phyloP scores from a whole-genome alignment of 1,140 invertebrate genomes.

The Ooceraea biroi region DNA sequence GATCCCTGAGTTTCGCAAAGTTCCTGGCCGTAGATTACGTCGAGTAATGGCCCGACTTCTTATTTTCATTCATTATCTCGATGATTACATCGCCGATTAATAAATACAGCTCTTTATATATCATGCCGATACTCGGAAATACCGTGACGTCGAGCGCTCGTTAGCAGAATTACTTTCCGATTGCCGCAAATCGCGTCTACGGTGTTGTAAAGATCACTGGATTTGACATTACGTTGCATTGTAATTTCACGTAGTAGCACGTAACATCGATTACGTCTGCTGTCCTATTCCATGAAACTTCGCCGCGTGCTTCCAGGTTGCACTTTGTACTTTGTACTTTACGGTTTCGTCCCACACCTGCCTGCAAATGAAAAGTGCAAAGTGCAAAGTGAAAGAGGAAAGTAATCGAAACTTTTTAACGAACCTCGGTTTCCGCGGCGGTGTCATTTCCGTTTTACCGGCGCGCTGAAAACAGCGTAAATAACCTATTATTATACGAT shows the following conservation, averaged over 20 bases:
- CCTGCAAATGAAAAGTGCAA: slow-evolving; percentile 24
- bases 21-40: slow-evolving; percentile 56
- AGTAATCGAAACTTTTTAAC: slow-evolving; percentile 50
- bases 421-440: not conserved
- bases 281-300: not conserved
- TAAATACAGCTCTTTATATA: slow-evolving; percentile 19
- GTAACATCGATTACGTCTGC: slow-evolving; percentile 5
- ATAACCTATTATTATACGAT: too few relatives aligned
- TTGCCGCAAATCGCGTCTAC: slow-evolving; percentile 21
- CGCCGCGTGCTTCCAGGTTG: not conserved
- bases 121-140: not conserved
- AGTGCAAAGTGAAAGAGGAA: slow-evolving; percentile 1
- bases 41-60: slow-evolving; percentile 42
- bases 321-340: slow-evolving; percentile 14
- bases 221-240: slow-evolving; percentile 21
- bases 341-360: not conserved
- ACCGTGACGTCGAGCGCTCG: not conserved
- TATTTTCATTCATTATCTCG: slow-evolving; percentile 47
- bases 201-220: slow-evolving; percentile 26
- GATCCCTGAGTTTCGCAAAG: slow-evolving; percentile 37
- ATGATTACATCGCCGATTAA: slow-evolving; percentile 49
- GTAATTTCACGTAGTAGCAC: slow-evolving; percentile 3
- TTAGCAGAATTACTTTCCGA: slow-evolving; percentile 46
- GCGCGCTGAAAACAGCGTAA: not conserved
- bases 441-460: slow-evolving; percentile 5